Evolutionary conservation across 1,140 invertebrate species (phyloP).

Genomic region (Eriosoma lanigerum): DNA sequence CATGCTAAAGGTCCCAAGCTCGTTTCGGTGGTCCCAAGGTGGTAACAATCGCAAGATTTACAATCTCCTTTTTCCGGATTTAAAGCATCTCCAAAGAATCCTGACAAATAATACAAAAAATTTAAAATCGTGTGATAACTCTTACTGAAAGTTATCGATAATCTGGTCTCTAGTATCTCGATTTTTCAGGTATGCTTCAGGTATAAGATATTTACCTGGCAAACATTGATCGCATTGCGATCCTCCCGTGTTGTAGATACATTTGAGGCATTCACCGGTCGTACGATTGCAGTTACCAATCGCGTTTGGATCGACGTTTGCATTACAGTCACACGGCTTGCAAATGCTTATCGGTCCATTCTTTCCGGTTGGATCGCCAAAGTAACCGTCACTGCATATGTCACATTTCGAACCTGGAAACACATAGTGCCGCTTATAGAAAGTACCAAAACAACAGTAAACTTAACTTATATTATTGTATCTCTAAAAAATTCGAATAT

Average conservation of each 20-base stretch:
- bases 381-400: slow-evolving; percentile 92
- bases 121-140: too few relatives aligned
- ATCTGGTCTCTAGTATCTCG: too few relatives aligned
- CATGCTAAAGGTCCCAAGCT: slow-evolving; percentile 73
- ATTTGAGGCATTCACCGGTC: slow-evolving; percentile 94
- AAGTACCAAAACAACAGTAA: too few relatives aligned
- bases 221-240: slow-evolving; percentile 85
- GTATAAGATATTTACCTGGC: slow-evolving; percentile 63
- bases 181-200: too few relatives aligned
- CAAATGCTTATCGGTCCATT: slow-evolving; percentile 71
- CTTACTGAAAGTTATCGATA: too few relatives aligned
- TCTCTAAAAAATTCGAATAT: too few relatives aligned
- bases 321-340: slow-evolving; percentile 87
- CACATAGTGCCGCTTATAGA: too few relatives aligned
- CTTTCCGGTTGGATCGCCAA: slow-evolving; percentile 79
- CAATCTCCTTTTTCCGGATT: slow-evolving; percentile 86
- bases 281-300: slow-evolving; percentile 91
- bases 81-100: slow-evolving; percentile 86
- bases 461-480: too few relatives aligned
- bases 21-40: slow-evolving; percentile 73
- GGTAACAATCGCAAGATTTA: slow-evolving; percentile 81
- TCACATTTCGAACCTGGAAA: slow-evolving; percentile 81
- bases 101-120: slow-evolving; percentile 57
- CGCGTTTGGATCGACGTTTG: slow-evolving; percentile 92
- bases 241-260: slow-evolving; percentile 95